Evolutionary conservation across 2,888 invertebrate genomes (phyloP), one percentile per base, ranked within the genome.

Genomic region (Phengaris arion): DNA sequence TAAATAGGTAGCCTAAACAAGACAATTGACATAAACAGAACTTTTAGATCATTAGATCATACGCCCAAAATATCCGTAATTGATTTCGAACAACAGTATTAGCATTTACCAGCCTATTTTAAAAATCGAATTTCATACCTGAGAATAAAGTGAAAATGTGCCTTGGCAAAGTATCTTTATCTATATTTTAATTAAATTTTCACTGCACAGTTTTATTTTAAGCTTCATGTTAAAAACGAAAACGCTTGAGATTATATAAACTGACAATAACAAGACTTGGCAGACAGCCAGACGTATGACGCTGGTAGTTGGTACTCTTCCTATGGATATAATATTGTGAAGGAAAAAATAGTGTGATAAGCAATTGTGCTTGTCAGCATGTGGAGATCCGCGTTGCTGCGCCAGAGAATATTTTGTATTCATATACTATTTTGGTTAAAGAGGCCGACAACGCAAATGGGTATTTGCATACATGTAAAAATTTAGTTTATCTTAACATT

Each of bases 281-380:
- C 5, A 15, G 35, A 35, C 64, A 12, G 64, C 64, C 64, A 64
- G 64, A 64, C 64, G 64, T 64, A 45, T 64, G 64, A 64, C 64
- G 64, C 35, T 35, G 35, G 35, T 22, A 22, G 22, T 15, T 35
- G 64, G 64, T 45, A 10, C 22, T 59, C 45, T 64, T 10, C 64
- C 10, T 64, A 64, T 64, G 64, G 59, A 10, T 35, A 64, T 64
- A 35, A 35, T 35, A 64, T 64, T 64, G 35, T 64, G 59, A 64
- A 64, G 35, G 59, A 10, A 64, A 64, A 64, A 64, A 64, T 64
- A 45, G 64, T 64, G 57, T 64, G 64, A 64, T 64, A 7, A 52
- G 35, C 12, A 64, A 64, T 64, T 64, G 64, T 10, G 35, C 12
- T 35, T 64, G 35, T 64, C 64, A 35, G 64, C 13, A 6, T 35